phyloP scores from a whole-genome alignment of 2,888 invertebrate species.

The Xestia sexstrigata region DNA sequence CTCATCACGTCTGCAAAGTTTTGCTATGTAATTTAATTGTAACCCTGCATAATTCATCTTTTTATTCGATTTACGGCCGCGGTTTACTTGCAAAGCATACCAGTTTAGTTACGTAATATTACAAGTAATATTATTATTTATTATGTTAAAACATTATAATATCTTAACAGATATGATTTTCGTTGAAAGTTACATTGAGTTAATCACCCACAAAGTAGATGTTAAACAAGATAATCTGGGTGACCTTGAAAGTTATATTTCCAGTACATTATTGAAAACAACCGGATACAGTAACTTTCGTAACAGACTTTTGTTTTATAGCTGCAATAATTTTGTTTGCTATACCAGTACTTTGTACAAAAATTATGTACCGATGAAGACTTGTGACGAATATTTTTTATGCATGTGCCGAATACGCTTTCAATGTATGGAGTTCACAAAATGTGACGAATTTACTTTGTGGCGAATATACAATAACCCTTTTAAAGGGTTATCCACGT shows the following conservation, averaged over 20 bases:
- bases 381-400: too few species aligned
- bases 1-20: background rate
- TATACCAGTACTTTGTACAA: too few species aligned
- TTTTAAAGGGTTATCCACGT: too few species aligned
- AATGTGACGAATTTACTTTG: too few species aligned
- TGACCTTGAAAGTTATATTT: constrained; percentile 42
- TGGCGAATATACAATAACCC: too few species aligned
- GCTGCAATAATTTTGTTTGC: too few species aligned
- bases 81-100: constrained; percentile 8
- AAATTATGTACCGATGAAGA: too few species aligned
- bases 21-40: background rate
- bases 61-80: background rate
- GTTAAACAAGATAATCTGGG: constrained; percentile 49
- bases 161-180: constrained; percentile 35
- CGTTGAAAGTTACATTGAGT: constrained; percentile 45
- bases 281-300: constrained; percentile 17
- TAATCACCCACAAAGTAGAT: constrained; percentile 48
- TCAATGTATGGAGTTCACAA: too few species aligned
- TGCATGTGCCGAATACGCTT: too few species aligned
- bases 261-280: constrained; percentile 21
- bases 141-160: background rate
- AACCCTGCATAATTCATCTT: background rate
- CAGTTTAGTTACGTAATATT: constrained; percentile 8
- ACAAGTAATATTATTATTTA: constrained; percentile 1
- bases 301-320: background rate